Base-by-base conservation (phyloP, 2,113 vertebrate genomes). In the Alligator mississippiensis region DNA sequence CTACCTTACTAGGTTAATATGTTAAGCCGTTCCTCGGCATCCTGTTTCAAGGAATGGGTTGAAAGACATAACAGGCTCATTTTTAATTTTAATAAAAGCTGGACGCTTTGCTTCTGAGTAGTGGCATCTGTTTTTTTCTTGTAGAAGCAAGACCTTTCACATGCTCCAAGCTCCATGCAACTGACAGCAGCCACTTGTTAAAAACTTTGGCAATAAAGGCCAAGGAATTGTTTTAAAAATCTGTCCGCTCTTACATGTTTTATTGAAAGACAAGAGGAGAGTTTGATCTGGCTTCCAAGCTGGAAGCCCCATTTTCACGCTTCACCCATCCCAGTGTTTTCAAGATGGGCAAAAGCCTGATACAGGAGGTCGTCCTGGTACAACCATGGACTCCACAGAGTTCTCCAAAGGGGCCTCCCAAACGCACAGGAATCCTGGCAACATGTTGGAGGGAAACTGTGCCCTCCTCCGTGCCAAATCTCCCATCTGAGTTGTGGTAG, bases 81-180 rank as follows among this genome's bases (percentile, higher is more conserved):
- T 27, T 15, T 93, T 93, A 76, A 87, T 94, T 97, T 96, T 94
- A 89, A 95, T 93, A 95, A 95, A 95, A 89, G 60, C 15, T 4
- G 59, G 84, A 76, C 79, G 54, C 89, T 94, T 84, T 86, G 80
- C 64, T 85, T 82, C 77, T 63, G 47, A 63, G 22, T 16, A 18
- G 7, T 68, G 0, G 0, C 34, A 59, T 80, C 64, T 83, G 75
- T 34, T 74, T 74, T 74, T 74, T 74, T 34, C 70, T 7, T 74
- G 38, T 74, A 7, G 22, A 47, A 21, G 34, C 22, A 25, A 38
- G 47, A 47, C 7, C 47, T 74, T 30, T 38, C 34, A 8, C 7
- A 7, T 74, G 70, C 70, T 38, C 70, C 34, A 74, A 25, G 12
- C 21, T 38, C 70, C 34, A 6, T 38, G 24, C 21, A 47, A 12